Base-by-base conservation (phyloP, 2,113 vertebrate genomes). In the Aspiorhynchus laticeps region DNA sequence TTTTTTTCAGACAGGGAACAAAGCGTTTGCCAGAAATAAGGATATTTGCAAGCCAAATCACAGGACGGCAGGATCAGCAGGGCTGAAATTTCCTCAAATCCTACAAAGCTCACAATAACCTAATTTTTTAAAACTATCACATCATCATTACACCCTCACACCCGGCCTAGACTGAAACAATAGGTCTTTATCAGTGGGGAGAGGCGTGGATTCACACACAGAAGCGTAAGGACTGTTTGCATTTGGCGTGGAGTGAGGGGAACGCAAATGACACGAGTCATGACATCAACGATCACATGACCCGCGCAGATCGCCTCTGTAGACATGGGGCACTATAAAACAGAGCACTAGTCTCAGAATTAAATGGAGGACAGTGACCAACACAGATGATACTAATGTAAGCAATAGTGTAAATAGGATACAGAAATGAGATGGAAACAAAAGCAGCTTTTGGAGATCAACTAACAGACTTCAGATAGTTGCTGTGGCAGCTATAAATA, bases 191-290 rank as follows among this genome's bases (percentile, higher is more conserved):
- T 87, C 7, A 63, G n/a, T 12, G 8, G 28, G 48, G 67, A 69
- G 41, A 65, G 53, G 56, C 17, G 65, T 48, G 61, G 26, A 81
- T 80, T 84, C 67, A 17, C 63, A 59, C 28, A 36, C 41, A 85
- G 80, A n/a, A 51, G 77, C 6, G 1, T 26, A 43, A 74, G 33
- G 26, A 65, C 28, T 85, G 84, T 90, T 90, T 87, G 82, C 89
- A 87, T 84, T 88, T 86, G 89, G 78, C 15, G 87, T 86, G 71
- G 83, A 65, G 17, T 78, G 75, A 83, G 56, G 80, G 71, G 74
- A 71, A 14, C 19, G 46, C 31, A 84, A 80, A 85, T 81, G 46
- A 82, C 56, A 84, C 63, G 76, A 88, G 48, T 78, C 53, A 43
- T 74, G 59, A 61, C 76, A 78, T 78, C 26, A 82, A n/a, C 31